A percentile compares a stretch with the other conserved stretches of the same genome.
These are phyloP conservation scores for Amphiprion percula DNA, from an alignment of 2,113 vertebrate species.

Conservation along the genomic window DNA sequence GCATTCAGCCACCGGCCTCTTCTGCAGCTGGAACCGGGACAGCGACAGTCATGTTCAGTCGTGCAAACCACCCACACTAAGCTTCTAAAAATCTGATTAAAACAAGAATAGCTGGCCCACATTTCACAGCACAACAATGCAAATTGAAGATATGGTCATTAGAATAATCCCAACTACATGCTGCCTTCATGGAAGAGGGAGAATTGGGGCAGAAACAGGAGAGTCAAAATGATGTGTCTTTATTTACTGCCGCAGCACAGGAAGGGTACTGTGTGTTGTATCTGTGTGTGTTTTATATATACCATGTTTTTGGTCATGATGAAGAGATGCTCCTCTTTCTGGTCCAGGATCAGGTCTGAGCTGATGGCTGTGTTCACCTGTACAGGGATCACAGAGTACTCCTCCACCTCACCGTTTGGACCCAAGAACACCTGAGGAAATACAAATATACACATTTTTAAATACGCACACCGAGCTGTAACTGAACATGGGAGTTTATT, in stretches of 20 bases:
- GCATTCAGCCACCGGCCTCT: conserved; percentile 94
- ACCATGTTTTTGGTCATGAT: conserved; percentile 94
- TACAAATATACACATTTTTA: neutral
- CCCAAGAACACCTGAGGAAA: conserved; percentile 90
- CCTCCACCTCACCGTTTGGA: conserved; percentile 84
- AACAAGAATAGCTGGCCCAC: conserved; percentile 53
- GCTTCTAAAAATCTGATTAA: conserved; percentile 60
- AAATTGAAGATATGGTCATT: conserved; percentile 55
- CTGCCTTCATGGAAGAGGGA: conserved; percentile 7
- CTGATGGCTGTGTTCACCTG: conserved; percentile 89
- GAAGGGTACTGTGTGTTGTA: neutral
- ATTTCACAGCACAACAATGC: conserved; percentile 54
- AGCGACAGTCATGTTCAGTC: conserved; percentile 48
- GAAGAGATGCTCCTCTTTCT: conserved; percentile 90
- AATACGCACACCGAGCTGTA: too few relatives aligned
- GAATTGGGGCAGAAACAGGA: conserved; percentile 40
- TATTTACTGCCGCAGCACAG: neutral
- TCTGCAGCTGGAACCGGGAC: conserved; percentile 86
- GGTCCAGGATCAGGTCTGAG: conserved; percentile 93
- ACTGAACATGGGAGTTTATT: too few relatives aligned
- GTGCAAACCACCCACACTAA: conserved; percentile 46
- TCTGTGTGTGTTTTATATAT: conserved; percentile 57
- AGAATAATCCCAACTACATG: conserved; percentile 47
- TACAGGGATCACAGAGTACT: conserved; percentile 87
- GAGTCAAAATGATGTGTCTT: neutral